These are phyloP conservation scores for Tamias sibiricus DNA, from an alignment of 2,113 vertebrate genomes.

Conservation along the genomic window DNA sequence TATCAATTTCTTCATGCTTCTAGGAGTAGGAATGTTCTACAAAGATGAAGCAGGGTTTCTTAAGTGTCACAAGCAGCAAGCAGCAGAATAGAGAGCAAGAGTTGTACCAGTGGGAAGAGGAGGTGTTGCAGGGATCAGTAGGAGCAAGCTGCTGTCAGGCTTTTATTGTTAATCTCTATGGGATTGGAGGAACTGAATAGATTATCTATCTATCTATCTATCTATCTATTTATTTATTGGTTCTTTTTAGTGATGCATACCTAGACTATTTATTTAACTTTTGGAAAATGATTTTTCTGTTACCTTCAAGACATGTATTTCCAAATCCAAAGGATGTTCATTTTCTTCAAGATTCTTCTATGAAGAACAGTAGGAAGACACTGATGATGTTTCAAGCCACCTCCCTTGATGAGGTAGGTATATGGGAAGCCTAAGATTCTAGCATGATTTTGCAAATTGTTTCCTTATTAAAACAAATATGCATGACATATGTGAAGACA, in stretches of 20 bases:
- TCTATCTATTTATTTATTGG: too few species aligned
- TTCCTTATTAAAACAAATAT: not conserved
- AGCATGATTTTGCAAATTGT: not conserved
- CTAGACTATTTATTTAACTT: not conserved
- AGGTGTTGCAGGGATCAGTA: too few species aligned
- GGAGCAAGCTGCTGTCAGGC: not conserved
- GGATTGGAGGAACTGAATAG: not conserved
- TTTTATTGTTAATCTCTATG: not conserved
- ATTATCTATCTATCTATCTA: not conserved
- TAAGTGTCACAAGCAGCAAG: not conserved
- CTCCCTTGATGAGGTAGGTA: too few species aligned
- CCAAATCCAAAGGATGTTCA: not conserved
- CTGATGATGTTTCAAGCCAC: too few species aligned
- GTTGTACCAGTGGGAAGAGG: accelerated
- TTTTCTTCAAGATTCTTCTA: not conserved
- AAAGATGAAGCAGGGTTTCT: not conserved
- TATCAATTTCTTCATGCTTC: not conserved
- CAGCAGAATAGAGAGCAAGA: not conserved
- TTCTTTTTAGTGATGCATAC: too few species aligned
- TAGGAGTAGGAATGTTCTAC: not conserved
- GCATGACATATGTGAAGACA: not conserved
- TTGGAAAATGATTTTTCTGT: not conserved
- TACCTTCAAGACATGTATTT: not conserved
- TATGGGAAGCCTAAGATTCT: not conserved
- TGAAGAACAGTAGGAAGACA: not conserved